These are phyloP conservation scores for Drosophila nannoptera DNA, from an alignment of 1,140 invertebrate species.

Conservation along the genomic window DNA sequence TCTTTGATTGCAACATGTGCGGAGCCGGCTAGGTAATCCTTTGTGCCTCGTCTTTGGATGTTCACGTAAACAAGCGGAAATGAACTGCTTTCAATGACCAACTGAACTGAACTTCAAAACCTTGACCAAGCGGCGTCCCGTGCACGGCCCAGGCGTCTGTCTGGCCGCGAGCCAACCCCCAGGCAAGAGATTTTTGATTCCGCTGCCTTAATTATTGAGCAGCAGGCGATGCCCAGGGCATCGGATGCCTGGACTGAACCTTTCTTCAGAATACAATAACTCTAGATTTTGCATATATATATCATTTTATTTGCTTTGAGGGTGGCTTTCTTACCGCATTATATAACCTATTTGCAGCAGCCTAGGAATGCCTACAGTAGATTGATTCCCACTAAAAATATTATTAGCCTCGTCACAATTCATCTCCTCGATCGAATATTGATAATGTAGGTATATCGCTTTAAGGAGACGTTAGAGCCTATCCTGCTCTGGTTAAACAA, in stretches of 20 bases:
- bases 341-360: no score
- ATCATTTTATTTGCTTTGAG: background rate
- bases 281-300: background rate
- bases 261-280: background rate
- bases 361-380: no score
- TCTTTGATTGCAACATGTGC: slow-evolving; percentile 73
- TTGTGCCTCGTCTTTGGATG: slow-evolving; percentile 63
- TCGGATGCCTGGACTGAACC: background rate
- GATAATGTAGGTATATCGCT: background rate
- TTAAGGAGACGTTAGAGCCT: no score
- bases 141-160: no score
- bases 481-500: slow-evolving; percentile 9
- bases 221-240: slow-evolving; percentile 17
- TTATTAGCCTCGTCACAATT: no score
- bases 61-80: slow-evolving; percentile 53
- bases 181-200: slow-evolving; percentile 37
- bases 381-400: no score
- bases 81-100: slow-evolving; percentile 66
- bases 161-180: slow-evolving; percentile 48
- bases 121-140: slow-evolving; percentile 34
- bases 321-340: no score
- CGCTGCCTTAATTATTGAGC: slow-evolving; percentile 62
- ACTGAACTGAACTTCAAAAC: slow-evolving; percentile 73
- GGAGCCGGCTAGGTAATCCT: slow-evolving; percentile 47
- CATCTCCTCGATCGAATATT: no score